Conservation (phyloP, 2,113 vertebrate genomes). For the Colius striatus region DNA sequence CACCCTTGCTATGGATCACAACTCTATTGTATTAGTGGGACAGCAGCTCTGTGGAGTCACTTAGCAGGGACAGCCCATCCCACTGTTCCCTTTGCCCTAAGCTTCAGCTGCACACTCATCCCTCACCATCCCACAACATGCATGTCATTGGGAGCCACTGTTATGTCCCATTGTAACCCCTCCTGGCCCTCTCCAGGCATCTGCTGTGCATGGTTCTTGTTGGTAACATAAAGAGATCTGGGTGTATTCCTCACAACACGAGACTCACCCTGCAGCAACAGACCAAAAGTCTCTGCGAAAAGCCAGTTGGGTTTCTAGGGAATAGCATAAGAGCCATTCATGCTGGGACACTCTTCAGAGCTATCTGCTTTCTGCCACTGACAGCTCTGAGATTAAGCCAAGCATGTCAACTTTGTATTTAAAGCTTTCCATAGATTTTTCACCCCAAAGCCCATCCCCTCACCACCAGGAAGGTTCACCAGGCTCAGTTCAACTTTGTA, state of each 20-base stretch:
- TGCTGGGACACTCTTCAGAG: background rate
- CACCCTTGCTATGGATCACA: rapidly evolving
- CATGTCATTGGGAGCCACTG: background rate
- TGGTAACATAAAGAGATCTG: background rate
- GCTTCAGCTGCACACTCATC: background rate
- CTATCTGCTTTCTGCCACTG: background rate
- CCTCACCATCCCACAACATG: too few species aligned
- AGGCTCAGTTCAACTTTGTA: background rate
- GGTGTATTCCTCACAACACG: background rate
- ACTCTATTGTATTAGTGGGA: background rate
- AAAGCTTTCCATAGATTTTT: background rate
- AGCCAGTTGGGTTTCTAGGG: background rate
- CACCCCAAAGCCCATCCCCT: background rate
- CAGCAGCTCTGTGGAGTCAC: background rate
- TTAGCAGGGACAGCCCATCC: background rate
- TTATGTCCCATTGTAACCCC: background rate
- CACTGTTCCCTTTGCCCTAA: background rate
- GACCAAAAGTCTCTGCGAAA: background rate
- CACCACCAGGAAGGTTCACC: background rate
- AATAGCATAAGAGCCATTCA: background rate
- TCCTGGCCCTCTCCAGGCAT: background rate
- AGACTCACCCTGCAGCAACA: background rate
- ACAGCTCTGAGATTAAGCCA: background rate
- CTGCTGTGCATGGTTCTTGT: background rate
- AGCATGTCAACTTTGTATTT: background rate